phyloP scores from a whole-genome alignment of 2,888 invertebrate genomes.

The Clivina fossor region DNA sequence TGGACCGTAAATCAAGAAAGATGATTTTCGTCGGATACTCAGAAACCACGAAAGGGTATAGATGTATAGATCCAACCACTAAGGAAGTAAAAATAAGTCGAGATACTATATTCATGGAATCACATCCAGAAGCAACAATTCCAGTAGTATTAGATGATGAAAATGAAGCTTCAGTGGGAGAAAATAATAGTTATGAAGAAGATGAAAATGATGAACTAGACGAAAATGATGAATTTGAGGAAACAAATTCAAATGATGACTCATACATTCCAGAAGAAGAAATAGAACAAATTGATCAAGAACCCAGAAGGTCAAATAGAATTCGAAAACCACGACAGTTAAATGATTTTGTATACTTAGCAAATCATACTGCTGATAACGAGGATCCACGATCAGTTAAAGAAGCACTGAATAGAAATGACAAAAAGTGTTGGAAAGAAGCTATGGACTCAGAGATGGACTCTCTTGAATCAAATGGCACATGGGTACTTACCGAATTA shows the following conservation, averaged over 20 bases:
- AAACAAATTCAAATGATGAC: constrained; percentile 1
- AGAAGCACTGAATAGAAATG: constrained; percentile 1
- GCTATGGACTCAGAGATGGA: constrained; percentile 6
- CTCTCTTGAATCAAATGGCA: constrained; percentile 1
- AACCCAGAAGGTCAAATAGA: constrained; percentile 3
- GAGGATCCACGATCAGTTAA: background rate
- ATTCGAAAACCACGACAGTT: background rate
- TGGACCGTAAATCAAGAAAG: constrained; percentile 43
- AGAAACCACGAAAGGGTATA: constrained; percentile 33
- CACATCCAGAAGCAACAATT: too few species aligned
- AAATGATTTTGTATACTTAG: constrained; percentile 2
- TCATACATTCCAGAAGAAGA: constrained; percentile 4
- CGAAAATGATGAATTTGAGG: background rate
- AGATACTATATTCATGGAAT: background rate
- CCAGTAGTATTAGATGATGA: too few species aligned
- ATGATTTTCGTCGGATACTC: constrained; percentile 45
- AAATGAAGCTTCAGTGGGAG: too few species aligned
- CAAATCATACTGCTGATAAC: background rate
- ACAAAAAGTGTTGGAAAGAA: constrained; percentile 1
- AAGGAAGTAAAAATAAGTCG: background rate
- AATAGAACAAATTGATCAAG: background rate
- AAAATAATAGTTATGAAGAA: too few species aligned
- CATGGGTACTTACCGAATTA: constrained; percentile 4
- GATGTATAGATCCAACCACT: constrained; percentile 6
- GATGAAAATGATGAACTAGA: constrained; percentile 1